Base-by-base conservation (phyloP, 1,140 invertebrate genomes). In the Neoseiulus cucumeris region DNA sequence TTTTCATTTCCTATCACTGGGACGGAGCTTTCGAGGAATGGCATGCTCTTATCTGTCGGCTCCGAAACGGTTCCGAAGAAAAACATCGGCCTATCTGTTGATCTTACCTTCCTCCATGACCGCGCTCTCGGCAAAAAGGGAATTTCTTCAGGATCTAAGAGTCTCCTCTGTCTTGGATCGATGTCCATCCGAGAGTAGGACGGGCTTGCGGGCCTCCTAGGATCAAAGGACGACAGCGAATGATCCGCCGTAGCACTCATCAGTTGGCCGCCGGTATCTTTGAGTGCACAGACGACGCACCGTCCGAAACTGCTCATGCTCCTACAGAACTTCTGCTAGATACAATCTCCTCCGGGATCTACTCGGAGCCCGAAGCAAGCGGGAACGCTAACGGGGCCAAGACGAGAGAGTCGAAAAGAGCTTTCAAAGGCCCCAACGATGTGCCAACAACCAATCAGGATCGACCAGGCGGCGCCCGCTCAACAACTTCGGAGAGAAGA, bases 221-320 rank as follows among this genome's bases (percentile, higher is more conserved):
- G 51, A 59, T 59, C 51, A 9, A 59, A 59, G 12, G 51, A 59
- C 22, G 51, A 59, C 14, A 59, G 22, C 51, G 51, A 59, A 25
- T 59, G 51, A 25, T 59, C 51, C 25, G 51, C 51, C 51, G 51
- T 59, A 33, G 51, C 51, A 59, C 51, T 59, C 51, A 59, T 59
- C 14, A 59, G 51, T 33, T 59, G 51, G 14, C 22, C 51, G 25
- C 51, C 51, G 22, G 51, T 59, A 33, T 59, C 51, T 25, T 59
- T 59, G 17, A 59, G 51, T 25, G 51, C 51, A 59, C 51, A 59
- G 51, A 59, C 51, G 25, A 59, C 51, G 22, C 51, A 59, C 25
- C 51, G 51, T 2, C 51, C 51, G 22, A 59, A 59, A 33, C 51
- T 59, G 51, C 22, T 59, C 51, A 59, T 59, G 33, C 51, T 59